Evolutionary conservation across 1,140 invertebrate species (phyloP).

Genomic region (Paramacrobiotus metropolitanus): DNA sequence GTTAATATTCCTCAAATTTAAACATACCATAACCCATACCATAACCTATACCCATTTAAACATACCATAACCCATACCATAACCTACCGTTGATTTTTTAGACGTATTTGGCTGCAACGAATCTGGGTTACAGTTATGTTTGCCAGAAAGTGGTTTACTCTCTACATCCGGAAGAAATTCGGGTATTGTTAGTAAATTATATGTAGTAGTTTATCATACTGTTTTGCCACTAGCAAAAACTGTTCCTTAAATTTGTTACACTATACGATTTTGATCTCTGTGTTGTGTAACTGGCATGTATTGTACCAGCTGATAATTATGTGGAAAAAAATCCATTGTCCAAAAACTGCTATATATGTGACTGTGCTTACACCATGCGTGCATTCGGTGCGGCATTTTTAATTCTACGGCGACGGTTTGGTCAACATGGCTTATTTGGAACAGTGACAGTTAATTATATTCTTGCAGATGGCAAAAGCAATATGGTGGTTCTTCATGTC

Average conservation of each 20-base stretch:
- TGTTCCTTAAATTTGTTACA: too few relatives aligned
- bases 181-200: slow-evolving; percentile 30
- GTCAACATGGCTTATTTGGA: not conserved
- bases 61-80: not conserved
- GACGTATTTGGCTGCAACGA: slow-evolving; percentile 43
- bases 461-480: slow-evolving; percentile 54
- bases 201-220: slow-evolving; percentile 7
- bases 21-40: not conserved
- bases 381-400: too few relatives aligned
- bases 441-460: slow-evolving; percentile 10
- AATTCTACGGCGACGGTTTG: too few relatives aligned
- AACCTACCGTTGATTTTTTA: slow-evolving; percentile 23
- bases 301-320: not conserved
- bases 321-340: slow-evolving; percentile 1
- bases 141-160: slow-evolving; percentile 64
- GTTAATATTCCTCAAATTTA: not conserved
- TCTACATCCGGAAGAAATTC: slow-evolving; percentile 53
- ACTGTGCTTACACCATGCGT: too few relatives aligned
- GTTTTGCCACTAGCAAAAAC: not conserved
- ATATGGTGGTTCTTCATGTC: slow-evolving; percentile 94
- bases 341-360: too few relatives aligned
- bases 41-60: not conserved
- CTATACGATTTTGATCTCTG: too few relatives aligned
- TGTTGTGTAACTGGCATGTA: not conserved
- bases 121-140: slow-evolving; percentile 57